Conservation (phyloP, 2,113 vertebrate genomes). For the Cheilinus undulatus region DNA sequence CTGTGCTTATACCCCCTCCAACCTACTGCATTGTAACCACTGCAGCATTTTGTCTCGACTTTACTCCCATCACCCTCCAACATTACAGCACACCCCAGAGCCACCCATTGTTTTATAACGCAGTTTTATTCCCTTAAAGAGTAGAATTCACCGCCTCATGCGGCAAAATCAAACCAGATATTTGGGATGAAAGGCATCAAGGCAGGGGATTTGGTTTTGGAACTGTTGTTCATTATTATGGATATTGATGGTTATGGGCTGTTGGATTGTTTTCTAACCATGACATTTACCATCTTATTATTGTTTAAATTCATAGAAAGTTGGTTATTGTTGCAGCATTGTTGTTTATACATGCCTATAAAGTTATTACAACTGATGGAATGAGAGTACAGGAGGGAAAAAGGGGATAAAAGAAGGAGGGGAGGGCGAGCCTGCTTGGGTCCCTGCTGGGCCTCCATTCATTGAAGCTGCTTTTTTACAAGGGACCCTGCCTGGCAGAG, state of each 20-base stretch:
- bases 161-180: constrained; percentile 80
- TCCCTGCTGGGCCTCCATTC: constrained; percentile 76
- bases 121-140: constrained; percentile 71
- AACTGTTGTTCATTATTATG: constrained; percentile 34
- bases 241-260: constrained; percentile 40
- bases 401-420: constrained; percentile 24
- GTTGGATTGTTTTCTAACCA: constrained; percentile 9
- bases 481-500: constrained; percentile 74
- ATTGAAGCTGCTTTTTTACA: constrained; percentile 79
- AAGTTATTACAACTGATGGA: constrained; percentile 33
- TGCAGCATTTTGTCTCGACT: constrained; percentile 46
- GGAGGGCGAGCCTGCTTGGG: constrained; percentile 54
- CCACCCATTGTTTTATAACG: constrained; percentile 76
- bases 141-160: constrained; percentile 68
- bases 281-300: constrained; percentile 27
- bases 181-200: constrained; percentile 26
- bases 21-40: constrained; percentile 57
- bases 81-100: constrained; percentile 46
- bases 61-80: constrained; percentile 40
- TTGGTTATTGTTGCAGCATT: constrained; percentile 24
- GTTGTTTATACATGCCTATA: constrained; percentile 21
- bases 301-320: constrained; percentile 13
- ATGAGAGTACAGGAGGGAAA: constrained; percentile 16
- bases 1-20: no score
- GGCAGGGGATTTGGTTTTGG: constrained; percentile 36